These are phyloP conservation scores for Daphoenositta chrysoptera DNA, from an alignment of 2,113 vertebrate species.

Conservation along the genomic window DNA sequence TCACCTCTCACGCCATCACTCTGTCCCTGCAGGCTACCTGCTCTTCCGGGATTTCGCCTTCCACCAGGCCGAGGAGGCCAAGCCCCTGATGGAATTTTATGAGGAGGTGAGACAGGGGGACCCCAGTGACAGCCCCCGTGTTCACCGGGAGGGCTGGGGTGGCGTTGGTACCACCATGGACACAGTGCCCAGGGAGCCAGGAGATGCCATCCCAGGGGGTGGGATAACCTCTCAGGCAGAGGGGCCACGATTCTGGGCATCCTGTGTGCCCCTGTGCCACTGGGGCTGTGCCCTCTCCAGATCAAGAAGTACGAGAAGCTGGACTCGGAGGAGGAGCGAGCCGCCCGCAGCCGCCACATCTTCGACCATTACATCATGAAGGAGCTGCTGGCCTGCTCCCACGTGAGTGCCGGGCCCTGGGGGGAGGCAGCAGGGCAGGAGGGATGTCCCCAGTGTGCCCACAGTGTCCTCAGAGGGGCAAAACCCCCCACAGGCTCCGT, in stretches of 20 bases:
- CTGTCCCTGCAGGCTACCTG: constrained; percentile 65
- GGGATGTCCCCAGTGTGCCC: not conserved
- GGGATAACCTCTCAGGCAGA: not conserved
- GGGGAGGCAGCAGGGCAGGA: not conserved
- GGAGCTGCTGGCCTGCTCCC: constrained; percentile 77
- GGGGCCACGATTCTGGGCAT: not conserved
- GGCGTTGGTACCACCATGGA: not conserved
- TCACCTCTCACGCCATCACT: not conserved
- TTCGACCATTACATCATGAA: constrained; percentile 79
- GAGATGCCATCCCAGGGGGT: not conserved
- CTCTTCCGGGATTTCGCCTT: constrained; percentile 77
- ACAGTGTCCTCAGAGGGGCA: not conserved
- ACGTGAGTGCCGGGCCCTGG: constrained; percentile 33
- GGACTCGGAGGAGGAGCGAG: constrained; percentile 74
- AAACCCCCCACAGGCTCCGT: fast-evolving
- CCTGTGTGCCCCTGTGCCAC: not conserved
- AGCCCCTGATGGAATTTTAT: constrained; percentile 75
- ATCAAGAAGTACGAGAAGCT: constrained; percentile 78
- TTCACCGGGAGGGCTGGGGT: not conserved
- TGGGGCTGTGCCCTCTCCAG: constrained; percentile 11
- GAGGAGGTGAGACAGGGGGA: constrained; percentile 66
- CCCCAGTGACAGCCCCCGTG: fast-evolving
- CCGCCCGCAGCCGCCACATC: constrained; percentile 64
- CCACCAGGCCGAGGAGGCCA: constrained; percentile 75
- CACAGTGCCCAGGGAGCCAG: fast-evolving